phyloP scores from a whole-genome alignment of 2,888 invertebrate species.

The Dryococelus australis region DNA sequence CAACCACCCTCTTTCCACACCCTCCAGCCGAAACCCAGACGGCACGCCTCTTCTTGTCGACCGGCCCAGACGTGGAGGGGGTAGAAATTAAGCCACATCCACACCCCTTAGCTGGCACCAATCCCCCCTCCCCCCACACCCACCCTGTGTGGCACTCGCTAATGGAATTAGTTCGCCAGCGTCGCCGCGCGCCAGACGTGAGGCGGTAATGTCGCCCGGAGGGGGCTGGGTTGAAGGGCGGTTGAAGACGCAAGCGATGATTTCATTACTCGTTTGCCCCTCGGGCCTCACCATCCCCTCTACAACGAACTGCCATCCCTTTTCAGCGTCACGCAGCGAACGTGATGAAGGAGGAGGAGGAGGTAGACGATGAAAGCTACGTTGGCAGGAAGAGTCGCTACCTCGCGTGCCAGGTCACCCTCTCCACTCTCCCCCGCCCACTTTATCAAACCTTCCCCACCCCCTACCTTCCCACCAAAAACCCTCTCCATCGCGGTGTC shows the following conservation, averaged over 20 bases:
- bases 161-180: background rate
- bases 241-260: slow-evolving; percentile 10
- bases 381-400: too few relatives aligned
- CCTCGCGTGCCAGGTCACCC: too few relatives aligned
- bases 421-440: too few relatives aligned
- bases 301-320: background rate
- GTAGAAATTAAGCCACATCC: background rate
- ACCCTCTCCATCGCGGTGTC: too few relatives aligned
- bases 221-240: background rate
- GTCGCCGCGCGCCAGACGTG: background rate
- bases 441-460: too few relatives aligned
- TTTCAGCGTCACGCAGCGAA: background rate
- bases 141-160: background rate
- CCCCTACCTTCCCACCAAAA: too few relatives aligned
- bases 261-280: slow-evolving; percentile 2
- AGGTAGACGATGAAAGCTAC: background rate
- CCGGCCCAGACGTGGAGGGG: background rate
- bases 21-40: background rate
- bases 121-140: background rate
- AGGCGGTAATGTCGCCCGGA: background rate
- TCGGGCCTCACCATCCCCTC: background rate
- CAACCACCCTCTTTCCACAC: background rate
- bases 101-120: background rate
- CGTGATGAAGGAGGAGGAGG: background rate
- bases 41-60: background rate